Percentiles rank a stretch among this genome's conserved stretches.
These are phyloP conservation scores for Lithophane semibrunnea DNA, from an alignment of 2,888 invertebrate species.

Conservation along the genomic window DNA sequence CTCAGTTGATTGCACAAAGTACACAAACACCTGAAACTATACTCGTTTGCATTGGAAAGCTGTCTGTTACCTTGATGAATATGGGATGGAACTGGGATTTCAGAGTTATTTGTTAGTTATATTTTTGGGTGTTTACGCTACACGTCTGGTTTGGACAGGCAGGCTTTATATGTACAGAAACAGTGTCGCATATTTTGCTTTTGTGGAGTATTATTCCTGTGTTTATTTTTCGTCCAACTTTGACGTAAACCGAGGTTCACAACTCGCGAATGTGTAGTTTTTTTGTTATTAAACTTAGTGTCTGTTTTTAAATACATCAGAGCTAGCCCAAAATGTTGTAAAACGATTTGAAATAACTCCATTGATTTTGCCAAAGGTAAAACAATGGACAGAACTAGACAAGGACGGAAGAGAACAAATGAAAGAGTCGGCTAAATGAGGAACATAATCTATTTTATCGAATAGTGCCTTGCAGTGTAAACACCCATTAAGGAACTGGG, in stretches of 20 bases:
- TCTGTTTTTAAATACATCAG: background rate
- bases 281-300: background rate
- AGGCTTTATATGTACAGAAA: background rate
- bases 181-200: background rate
- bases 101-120: slow-evolving; percentile 24
- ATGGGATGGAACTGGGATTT: slow-evolving; percentile 7
- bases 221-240: background rate
- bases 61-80: slow-evolving; percentile 43
- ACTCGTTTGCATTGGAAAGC: slow-evolving; percentile 57
- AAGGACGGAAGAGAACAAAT: slow-evolving; percentile 37
- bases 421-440: slow-evolving; percentile 55
- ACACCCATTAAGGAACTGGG: slow-evolving; percentile 75
- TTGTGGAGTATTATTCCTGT: background rate
- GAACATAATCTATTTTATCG: slow-evolving; percentile 77
- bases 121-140: slow-evolving; percentile 19
- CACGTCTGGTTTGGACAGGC: slow-evolving; percentile 8
- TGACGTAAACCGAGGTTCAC: background rate
- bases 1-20: slow-evolving; percentile 68
- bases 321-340: background rate
- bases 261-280: no score
- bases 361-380: background rate
- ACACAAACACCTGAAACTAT: slow-evolving; percentile 53
- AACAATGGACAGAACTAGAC: slow-evolving; percentile 7
- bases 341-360: background rate
- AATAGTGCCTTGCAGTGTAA: slow-evolving; percentile 77